Percentiles rank a stretch among this genome's conserved stretches.
Evolutionary conservation across 37 sponge, comb jelly and placozoan species (phyloP).

Genomic region (Agelas oroides): DNA sequence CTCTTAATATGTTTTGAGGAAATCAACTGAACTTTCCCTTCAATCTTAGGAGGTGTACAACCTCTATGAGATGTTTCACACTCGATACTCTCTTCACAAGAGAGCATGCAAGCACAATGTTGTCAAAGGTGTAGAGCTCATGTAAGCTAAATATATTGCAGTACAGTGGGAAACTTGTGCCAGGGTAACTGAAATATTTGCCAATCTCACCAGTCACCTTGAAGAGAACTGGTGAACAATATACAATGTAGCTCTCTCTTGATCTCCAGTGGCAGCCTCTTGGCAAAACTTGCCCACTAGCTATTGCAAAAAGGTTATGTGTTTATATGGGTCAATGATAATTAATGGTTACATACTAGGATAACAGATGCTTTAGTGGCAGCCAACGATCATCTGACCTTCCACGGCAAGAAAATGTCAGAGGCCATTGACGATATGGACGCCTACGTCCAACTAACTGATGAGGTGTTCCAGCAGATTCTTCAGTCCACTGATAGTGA

Average conservation of each 20-base stretch:
- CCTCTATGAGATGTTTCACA: conserved; percentile 96
- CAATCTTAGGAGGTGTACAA: conserved; percentile 96
- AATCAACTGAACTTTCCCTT: no score
- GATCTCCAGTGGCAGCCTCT: no score
- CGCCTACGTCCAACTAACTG: conserved; percentile 84
- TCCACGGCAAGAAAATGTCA: conserved; percentile 73
- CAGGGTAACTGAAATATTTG: conserved; percentile 71
- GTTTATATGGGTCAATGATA: no score
- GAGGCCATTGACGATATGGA: conserved; percentile 77
- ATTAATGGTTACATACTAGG: no score
- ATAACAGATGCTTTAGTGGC: conserved; percentile 66
- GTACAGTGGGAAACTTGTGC: conserved; percentile 22
- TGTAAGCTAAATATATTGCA: conserved; percentile 45
- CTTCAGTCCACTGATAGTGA: conserved; percentile 48
- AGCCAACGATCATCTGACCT: conserved; percentile 55
- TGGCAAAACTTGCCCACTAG: no score
- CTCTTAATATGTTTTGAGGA: no score
- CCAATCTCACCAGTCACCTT: conserved; percentile 62
- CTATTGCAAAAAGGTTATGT: no score
- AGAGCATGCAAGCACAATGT: conserved; percentile 98
- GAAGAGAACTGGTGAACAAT: conserved; percentile 73
- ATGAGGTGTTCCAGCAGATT: conserved; percentile 68
- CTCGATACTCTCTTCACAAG: conserved; percentile 81
- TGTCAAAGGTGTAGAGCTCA: conserved; percentile 71
- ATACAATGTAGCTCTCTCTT: not conserved